phyloP scores from a whole-genome alignment of 2,888 invertebrate genomes.

The Plebejus melissa region DNA sequence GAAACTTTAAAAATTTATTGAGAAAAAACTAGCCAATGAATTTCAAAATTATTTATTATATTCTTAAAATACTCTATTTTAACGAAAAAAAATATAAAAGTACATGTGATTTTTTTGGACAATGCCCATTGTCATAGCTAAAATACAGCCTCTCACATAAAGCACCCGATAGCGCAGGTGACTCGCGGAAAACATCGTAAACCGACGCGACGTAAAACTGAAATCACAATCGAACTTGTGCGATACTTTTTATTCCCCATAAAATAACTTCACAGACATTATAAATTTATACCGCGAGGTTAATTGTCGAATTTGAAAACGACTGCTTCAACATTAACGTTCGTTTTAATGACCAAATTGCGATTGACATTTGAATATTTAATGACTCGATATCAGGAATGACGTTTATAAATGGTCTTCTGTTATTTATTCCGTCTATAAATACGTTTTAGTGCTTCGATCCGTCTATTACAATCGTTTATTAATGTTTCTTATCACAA shows the following conservation, averaged over 20 bases:
- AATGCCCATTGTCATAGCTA: not conserved
- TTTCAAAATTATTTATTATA: too few species aligned
- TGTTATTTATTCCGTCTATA: not conserved
- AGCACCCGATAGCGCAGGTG: constrained; percentile 16
- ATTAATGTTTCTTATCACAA: not conserved
- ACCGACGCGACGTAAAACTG: constrained; percentile 44
- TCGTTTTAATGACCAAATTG: constrained; percentile 6
- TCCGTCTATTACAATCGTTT: not conserved
- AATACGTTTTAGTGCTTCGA: not conserved
- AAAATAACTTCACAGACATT: constrained; percentile 47
- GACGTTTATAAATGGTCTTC: not conserved
- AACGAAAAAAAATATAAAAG: too few species aligned
- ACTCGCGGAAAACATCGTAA: constrained; percentile 44
- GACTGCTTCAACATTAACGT: constrained; percentile 10
- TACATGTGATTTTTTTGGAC: too few species aligned
- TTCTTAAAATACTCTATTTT: too few species aligned
- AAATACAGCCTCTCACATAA: not conserved
- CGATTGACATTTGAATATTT: constrained; percentile 11
- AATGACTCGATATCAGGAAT: not conserved
- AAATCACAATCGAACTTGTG: constrained; percentile 47
- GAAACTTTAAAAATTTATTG: too few species aligned
- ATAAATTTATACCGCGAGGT: constrained; percentile 30
- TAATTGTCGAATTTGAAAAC: constrained; percentile 14
- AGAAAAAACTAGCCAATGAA: too few species aligned
- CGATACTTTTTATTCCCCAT: constrained; percentile 45